Evolutionary conservation across 2,797 vertebrate genomes (phyloP), one percentile per base, ranked within the genome.

Genomic region (Anguilla anguilla): DNA sequence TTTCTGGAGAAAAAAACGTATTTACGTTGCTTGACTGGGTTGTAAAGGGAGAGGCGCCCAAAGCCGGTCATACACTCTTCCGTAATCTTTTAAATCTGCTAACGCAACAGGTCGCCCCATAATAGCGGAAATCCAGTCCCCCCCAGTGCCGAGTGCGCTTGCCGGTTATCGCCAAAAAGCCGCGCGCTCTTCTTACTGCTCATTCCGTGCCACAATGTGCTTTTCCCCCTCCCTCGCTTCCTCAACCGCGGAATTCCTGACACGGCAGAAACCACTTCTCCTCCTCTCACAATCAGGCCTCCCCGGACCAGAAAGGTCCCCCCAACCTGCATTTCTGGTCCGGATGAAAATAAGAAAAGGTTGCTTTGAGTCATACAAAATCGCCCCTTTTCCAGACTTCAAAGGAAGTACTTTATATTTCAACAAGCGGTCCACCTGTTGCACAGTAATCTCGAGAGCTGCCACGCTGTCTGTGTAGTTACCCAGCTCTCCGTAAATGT

Each of bases 21-120:
- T n/a, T 81, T 25, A 81, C 3, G 43, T 81, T 25, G 17, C 17
- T 81, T 81, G 77, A 46, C 77, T 49, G 17, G 17, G 6, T 17
- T 49, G 77, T 51, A 19, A 81, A 81, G 43, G 25, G 39, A 81
- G 77, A 81, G 46, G 19, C 39, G 22, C 5, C 43, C 49, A 51
- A 49, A 81, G 17, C 77, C 49, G 77, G 43, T 81, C n/a, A 43
- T 49, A 49, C 77, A 51, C 19, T 49, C 19, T n/a, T 43, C 15
- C 19, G 39, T 81, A 49, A 81, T 81, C 77, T 81, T 81, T 81
- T n/a, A 39, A 81, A 81, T 49, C 77, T 81, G 43, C 46, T 49
- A 81, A 81, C 49, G 43, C 77, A 49, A 81, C 77, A 49, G 17
- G 9, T 49, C 9, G 43, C 19, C 22, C 2, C 43, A 49, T 49